Evolutionary conservation across 1,140 invertebrate species (phyloP).

Genomic region (Acyrthosiphon pisum): DNA sequence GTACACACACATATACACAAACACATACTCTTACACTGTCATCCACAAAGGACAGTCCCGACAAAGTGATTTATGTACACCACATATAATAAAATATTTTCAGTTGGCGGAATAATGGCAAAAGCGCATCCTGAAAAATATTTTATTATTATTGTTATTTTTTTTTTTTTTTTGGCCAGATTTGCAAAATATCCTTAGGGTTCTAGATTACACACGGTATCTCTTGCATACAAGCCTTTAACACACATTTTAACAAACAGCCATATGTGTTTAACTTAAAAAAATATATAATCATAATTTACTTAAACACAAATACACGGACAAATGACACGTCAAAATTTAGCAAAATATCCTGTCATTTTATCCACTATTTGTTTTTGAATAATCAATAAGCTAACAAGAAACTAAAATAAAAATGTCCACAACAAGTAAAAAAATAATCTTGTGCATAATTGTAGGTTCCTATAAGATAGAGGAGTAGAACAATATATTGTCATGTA

Average conservation of each 20-base stretch:
- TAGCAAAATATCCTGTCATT: constrained; percentile 13
- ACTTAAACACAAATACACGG: neutral
- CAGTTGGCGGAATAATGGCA: neutral
- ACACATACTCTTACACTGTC: neutral
- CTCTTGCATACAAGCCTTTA: neutral
- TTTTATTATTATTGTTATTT: neutral
- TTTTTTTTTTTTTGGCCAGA: constrained; percentile 24
- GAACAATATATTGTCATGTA: neutral
- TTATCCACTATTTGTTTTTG: neutral
- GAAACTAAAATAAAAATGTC: neutral
- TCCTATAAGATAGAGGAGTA: neutral
- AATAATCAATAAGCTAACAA: neutral
- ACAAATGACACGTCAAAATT: constrained; percentile 27
- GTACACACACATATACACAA: neutral
- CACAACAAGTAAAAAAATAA: neutral
- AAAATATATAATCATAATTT: neutral
- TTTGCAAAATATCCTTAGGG: neutral
- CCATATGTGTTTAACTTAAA: neutral
- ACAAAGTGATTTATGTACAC: constrained; percentile 20
- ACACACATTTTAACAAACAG: neutral
- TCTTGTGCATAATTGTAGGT: neutral
- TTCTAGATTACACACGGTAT: neutral
- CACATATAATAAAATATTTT: constrained; percentile 47
- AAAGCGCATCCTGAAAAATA: neutral
- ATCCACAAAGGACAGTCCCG: constrained; percentile 20